Base-by-base conservation (phyloP, 1,140 invertebrate species). In the Portunus trituberculatus region DNA sequence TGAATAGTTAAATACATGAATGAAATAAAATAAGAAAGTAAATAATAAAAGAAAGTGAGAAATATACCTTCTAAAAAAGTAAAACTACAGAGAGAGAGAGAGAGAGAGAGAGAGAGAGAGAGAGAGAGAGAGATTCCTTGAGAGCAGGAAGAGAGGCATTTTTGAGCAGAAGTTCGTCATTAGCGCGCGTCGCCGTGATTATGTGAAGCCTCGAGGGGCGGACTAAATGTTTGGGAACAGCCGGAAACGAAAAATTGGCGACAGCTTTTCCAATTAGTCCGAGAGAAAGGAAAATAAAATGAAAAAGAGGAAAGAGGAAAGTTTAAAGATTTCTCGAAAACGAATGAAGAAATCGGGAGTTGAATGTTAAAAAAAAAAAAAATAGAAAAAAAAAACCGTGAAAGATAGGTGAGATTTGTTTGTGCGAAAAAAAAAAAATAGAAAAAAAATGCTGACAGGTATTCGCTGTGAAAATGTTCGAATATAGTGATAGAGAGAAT, bases 31-130 rank as follows among this genome's bases (percentile, higher is more conserved):
- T n/a, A n/a, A n/a, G n/a, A n/a, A n/a, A n/a, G n/a, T n/a, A n/a
- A n/a, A n/a, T n/a, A n/a, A n/a, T n/a, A n/a, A n/a, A n/a, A n/a
- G n/a, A n/a, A n/a, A n/a, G n/a, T n/a, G n/a, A n/a, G n/a, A n/a
- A n/a, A n/a, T n/a, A n/a, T n/a, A 7, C 14, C 48, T 52, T 52
- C 14, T 52, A 14, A 52, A 52, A 52, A 52, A 52, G 48, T 7
- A 14, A 52, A 14, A 14, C 6, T 6, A 52, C 6, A 59, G 52
- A 59, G 52, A 59, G 52, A 59, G 52, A 59, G 67, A 76, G 67
- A 76, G 67, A 76, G 67, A n/a, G 67, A 76, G 67, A 76, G 67
- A 76, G 67, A 76, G 67, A 76, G 67, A 76, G 67, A n/a, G 67
- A 76, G 67, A 76, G 67, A 76, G 67, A 76, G 67, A 76, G 67